These are phyloP conservation scores for Scophthalmus maximus DNA, from an alignment of 2,113 vertebrate genomes.

Conservation along the genomic window DNA sequence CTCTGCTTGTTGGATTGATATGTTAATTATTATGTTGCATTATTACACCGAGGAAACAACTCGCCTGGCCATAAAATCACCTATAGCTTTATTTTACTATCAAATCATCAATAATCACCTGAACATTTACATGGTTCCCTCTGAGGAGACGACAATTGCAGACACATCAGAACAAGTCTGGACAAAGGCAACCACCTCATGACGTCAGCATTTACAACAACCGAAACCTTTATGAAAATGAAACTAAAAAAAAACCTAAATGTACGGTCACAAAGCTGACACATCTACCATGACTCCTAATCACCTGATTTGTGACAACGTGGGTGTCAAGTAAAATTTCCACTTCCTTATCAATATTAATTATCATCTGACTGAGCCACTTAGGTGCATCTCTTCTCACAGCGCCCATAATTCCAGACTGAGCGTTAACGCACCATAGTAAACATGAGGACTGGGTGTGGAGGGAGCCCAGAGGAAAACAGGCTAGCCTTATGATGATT, in stretches of 20 bases:
- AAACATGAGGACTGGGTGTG: slow-evolving; percentile 82
- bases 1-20: neutral
- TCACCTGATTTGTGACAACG: neutral
- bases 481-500: slow-evolving; percentile 73
- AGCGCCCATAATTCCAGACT: neutral
- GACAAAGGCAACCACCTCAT: neutral
- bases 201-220: neutral
- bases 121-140: neutral
- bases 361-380: neutral
- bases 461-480: slow-evolving; percentile 66
- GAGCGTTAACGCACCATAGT: slow-evolving; percentile 62
- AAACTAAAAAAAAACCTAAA: neutral
- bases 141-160: neutral
- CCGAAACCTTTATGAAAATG: neutral
- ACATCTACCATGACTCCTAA: neutral
- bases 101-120: neutral
- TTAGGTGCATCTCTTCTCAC: neutral
- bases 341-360: neutral
- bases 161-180: neutral
- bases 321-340: neutral
- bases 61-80: neutral
- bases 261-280: neutral
- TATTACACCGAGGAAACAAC: neutral
- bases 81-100: neutral
- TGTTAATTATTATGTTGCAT: neutral